Base-by-base conservation (phyloP, 2,888 invertebrate genomes). In the Diploptera punctata region DNA sequence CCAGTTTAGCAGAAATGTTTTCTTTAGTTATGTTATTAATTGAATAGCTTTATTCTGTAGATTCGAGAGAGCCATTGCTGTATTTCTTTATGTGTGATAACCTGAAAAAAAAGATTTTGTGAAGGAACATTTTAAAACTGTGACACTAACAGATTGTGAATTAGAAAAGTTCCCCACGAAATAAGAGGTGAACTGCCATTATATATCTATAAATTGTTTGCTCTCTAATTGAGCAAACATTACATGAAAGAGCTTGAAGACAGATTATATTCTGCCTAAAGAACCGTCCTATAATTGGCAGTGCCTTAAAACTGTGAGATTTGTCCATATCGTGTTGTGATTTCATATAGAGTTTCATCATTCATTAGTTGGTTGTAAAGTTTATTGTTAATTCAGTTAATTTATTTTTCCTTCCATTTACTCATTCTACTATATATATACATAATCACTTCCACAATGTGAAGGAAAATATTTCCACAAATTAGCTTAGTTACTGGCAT, bases 221-320 rank as follows among this genome's bases (percentile, higher is more conserved):
- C n/a, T 47, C n/a, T 52, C 3, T 13, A 24, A 52, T 24, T 52
- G 7, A 3, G n/a, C n/a, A n/a, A n/a, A n/a, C n/a, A n/a, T n/a
- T n/a, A n/a, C n/a, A n/a, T n/a, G n/a, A 9, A 52, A 52, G 52
- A 52, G 52, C 52, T 24, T 52, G 52, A 52, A 24, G 52, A 52
- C 24, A 52, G 52, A 52, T 21, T 29, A 13, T 13, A 4, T 57
- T 31, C n/a, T 57, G 57, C 57, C 57, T 57, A 57, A 29, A 31
- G 13, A 24, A 57, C 57, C 57, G 57, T 57, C 57, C 57, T 57
- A 29, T 7, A 57, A 29, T 57, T 57, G 57, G 57, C 57, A 57
- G 57, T 57, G 57, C 57, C 57, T 57, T 57, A 57, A 47, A 57
- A 29, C 26, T 13, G 24, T 52, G 29, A 57, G 57, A 57, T 57